Evolutionary conservation across 2,888 invertebrate species (phyloP).

Genomic region (Orthonychiurus folsomi): DNA sequence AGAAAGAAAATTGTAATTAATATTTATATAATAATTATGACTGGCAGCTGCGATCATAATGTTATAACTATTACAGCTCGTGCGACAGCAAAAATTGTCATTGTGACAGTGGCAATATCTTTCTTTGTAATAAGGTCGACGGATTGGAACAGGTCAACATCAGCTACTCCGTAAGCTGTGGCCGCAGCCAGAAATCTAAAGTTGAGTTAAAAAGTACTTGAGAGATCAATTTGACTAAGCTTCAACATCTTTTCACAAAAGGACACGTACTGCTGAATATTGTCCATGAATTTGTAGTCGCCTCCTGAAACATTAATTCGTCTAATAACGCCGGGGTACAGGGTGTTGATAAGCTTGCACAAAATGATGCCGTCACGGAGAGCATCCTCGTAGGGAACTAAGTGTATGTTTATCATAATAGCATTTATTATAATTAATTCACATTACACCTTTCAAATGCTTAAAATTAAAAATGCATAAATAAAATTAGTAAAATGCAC

Average conservation of each 20-base stretch:
- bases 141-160: slow-evolving; percentile 80
- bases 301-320: slow-evolving; percentile 76
- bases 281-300: slow-evolving; percentile 95
- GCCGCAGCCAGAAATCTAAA: slow-evolving; percentile 72
- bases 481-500: slow-evolving; percentile 2
- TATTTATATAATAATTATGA: slow-evolving; percentile 1
- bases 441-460: neutral
- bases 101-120: slow-evolving; percentile 78
- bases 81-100: slow-evolving; percentile 78
- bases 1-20: slow-evolving; percentile 20
- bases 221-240: slow-evolving; percentile 9
- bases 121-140: slow-evolving; percentile 85
- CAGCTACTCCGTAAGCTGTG: slow-evolving; percentile 71
- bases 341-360: slow-evolving; percentile 80
- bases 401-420: no score
- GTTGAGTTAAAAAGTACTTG: no score
- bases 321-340: slow-evolving; percentile 72
- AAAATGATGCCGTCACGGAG: slow-evolving; percentile 74
- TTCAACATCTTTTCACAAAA: slow-evolving; percentile 5
- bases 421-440: slow-evolving; percentile 1
- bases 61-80: slow-evolving; percentile 56
- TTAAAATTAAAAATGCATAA: neutral
- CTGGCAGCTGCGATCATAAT: neutral
- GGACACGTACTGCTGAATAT: slow-evolving; percentile 75
- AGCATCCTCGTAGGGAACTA: slow-evolving; percentile 59